These are phyloP conservation scores for Platichthys stellatus DNA, from an alignment of 2,113 vertebrate genomes.

Conservation along the genomic window DNA sequence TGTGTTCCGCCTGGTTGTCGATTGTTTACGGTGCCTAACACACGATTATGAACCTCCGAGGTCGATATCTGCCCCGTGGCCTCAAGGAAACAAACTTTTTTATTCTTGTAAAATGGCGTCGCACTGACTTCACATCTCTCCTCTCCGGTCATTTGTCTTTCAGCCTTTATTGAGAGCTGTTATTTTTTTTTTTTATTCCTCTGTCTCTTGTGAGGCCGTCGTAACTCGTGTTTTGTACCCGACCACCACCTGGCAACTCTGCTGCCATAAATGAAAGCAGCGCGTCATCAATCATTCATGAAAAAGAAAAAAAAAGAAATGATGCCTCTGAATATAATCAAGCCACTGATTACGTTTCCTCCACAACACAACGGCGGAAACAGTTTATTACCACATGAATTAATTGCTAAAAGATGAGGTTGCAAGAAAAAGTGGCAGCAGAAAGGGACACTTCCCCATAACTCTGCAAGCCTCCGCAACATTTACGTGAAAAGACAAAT, in stretches of 20 bases:
- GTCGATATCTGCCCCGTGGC: neutral
- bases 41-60: neutral
- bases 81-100: neutral
- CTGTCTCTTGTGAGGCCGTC: neutral
- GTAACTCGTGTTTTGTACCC: neutral
- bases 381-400: neutral
- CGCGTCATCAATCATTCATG: neutral
- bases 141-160: neutral
- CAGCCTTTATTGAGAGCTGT: neutral
- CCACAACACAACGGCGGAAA: neutral
- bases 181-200: neutral
- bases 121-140: neutral
- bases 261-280: neutral
- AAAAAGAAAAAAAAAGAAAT: too few relatives aligned
- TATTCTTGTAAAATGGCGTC: neutral
- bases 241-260: neutral
- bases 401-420: neutral
- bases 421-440: neutral
- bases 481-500: conserved; percentile 39
- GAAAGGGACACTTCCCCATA: neutral
- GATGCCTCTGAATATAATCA: neutral
- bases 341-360: neutral
- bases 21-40: too few relatives aligned
- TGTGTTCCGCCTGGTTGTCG: neutral
- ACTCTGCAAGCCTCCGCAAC: neutral